Base-by-base conservation (phyloP, 2,113 vertebrate species). In the Axis porcinus region DNA sequence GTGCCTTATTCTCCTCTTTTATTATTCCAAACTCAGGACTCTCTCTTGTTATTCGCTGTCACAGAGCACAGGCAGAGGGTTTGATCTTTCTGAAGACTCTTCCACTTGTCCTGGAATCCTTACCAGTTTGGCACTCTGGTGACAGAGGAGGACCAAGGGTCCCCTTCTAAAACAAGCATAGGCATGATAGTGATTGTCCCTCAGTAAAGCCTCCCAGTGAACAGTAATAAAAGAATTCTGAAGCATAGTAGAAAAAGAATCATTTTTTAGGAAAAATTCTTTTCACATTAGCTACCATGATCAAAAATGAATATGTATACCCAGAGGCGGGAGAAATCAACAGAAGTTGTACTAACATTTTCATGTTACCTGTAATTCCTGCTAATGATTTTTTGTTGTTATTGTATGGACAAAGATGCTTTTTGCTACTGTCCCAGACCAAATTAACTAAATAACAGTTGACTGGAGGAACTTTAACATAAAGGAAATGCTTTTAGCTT, bases 401-500 rank as follows among this genome's bases (percentile, higher is more conserved):
- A 17, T 70, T 1, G 1, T 13, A 52, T 64, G 2, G n/a, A 67
- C 33, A 90, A 58, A 91, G 11, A 28, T 76, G 1, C 2, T 30
- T 58, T 96, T 52, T 84, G 13, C 4, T 92, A 85, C 54, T 83
- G 8, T 30, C 16, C 90, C 21, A 70, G 45, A 85, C 4, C 12
- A 57, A 64, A 64, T 58, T 23, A 27, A n/a, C 81, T 91, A 52
- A 86, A 67, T 54, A 92, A 70, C 21, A 45, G 43, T 74, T 36
- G 23, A 7, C 52, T 43, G 74, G 21, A 89, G 11, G 4, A 8
- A 88, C 79, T 28, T 70, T 58, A 52, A 79, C 8, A 79, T 45
- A 81, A 70, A 83, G 11, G 9, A 57, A 90, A 89, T 93, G 5
- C 25, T 62, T 85, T 92, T 43, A 82, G 9, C 36, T 87, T 87